Conservation (phyloP, 2,888 invertebrate species). For the Plagodis pulveraria region DNA sequence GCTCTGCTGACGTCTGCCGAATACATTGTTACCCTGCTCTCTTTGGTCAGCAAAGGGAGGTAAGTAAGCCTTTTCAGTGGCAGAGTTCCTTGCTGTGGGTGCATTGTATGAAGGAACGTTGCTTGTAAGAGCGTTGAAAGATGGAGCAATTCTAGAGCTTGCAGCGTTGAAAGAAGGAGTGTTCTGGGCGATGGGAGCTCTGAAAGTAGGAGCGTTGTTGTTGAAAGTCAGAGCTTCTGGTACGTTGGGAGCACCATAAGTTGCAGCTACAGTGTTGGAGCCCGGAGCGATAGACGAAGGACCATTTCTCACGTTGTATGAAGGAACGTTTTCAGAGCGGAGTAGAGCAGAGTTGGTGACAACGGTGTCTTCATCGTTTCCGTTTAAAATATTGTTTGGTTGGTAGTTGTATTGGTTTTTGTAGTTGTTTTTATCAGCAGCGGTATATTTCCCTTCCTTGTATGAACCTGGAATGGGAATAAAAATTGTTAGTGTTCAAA, state of each 20-base stretch:
- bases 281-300: slow-evolving; percentile 7
- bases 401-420: slow-evolving; percentile 32
- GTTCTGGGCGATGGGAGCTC: not conserved
- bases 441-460: slow-evolving; percentile 64
- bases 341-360: slow-evolving; percentile 56
- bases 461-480: slow-evolving; percentile 61
- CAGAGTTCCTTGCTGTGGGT: slow-evolving; percentile 17
- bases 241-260: slow-evolving; percentile 13
- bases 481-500: not conserved
- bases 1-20: slow-evolving; percentile 45
- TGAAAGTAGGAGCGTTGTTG: not conserved
- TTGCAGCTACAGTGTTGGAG: slow-evolving; percentile 9
- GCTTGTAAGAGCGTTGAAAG: slow-evolving; percentile 3
- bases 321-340: slow-evolving; percentile 22
- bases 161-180: slow-evolving; percentile 12
- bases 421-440: slow-evolving; percentile 30
- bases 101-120: slow-evolving; percentile 9
- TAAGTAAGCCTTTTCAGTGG: slow-evolving; percentile 54
- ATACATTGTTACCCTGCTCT: slow-evolving; percentile 28
- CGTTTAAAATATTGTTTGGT: slow-evolving; percentile 23
- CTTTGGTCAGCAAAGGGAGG: slow-evolving; percentile 50
- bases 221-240: slow-evolving; percentile 3
- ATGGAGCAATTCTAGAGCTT: not conserved
- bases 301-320: slow-evolving; percentile 17
- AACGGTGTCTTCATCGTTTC: slow-evolving; percentile 51